A percentile compares a stretch with the other conserved stretches of the same genome.
Evolutionary conservation across 35 echinoderm and acorn worm species (phyloP).

Genomic region (Lytechinus pictus): DNA sequence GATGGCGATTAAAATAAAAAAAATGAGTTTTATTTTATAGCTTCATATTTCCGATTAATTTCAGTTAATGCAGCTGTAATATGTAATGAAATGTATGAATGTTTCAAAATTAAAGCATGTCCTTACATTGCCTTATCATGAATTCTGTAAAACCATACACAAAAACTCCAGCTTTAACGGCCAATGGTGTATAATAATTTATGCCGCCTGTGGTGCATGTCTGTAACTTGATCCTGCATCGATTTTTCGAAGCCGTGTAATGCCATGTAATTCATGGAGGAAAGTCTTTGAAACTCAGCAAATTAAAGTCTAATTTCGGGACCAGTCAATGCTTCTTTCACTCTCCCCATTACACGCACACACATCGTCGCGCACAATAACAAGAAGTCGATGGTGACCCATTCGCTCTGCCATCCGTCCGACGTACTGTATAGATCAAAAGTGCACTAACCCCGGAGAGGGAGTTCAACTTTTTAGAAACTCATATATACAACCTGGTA

Average conservation of each 20-base stretch:
- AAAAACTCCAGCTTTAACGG: neutral
- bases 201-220: neutral
- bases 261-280: neutral
- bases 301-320: slow-evolving; percentile 3
- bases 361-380: neutral
- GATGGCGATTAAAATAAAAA: too few species aligned
- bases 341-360: neutral
- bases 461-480: neutral
- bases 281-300: neutral
- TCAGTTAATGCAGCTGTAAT: too few species aligned
- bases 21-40: too few species aligned
- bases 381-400: neutral
- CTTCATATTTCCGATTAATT: too few species aligned
- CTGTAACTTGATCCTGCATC: neutral
- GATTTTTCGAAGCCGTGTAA: neutral
- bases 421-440: neutral
- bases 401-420: neutral
- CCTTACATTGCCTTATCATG: neutral
- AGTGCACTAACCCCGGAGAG: neutral
- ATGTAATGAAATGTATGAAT: too few species aligned
- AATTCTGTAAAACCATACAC: neutral
- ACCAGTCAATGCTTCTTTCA: neutral
- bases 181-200: neutral
- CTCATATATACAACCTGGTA: too few species aligned
- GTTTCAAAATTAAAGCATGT: neutral